Evolutionary conservation across 2,888 invertebrate genomes (phyloP), one percentile per base, ranked within the genome.

Genomic region (Brenthis hecate): DNA sequence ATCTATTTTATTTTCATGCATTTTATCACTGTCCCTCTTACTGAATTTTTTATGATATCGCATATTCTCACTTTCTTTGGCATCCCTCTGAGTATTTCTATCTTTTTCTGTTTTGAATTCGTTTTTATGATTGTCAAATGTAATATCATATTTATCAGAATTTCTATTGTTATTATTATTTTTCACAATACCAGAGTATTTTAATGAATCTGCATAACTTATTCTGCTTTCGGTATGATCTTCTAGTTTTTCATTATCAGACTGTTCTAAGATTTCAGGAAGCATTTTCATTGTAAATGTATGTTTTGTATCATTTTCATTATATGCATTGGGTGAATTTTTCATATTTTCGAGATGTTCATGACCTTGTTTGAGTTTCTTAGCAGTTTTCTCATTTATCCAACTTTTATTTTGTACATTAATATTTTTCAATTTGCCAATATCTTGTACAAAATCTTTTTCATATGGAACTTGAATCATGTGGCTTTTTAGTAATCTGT

Each of bases 361-460:
- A 65, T 80, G 77, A 75, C 89, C 87, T 72, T 76, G 68, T 73
- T 84, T 83, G 57, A 86, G 72, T 75, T 88, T 82, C 75, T 80
- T 84, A 4, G 79, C 75, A 56, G 90, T 80, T 80, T 91, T 89
- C 65, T 81, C 81, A 82, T 91, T 90, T 55, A 91, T 74, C 89
- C 89, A 90, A 72, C 83, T 85, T 81, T 86, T 89, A 77, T 91
- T 91, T 77, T 89, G 84, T 71, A 87, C 80, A 74, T 92, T 91
- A 70, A 87, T 79, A 76, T 81, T 80, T 72, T 84, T 87, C 56
- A 91, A 78, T 78, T 87, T 89, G 19, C 84, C 78, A 72, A 91
- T 77, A 60, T 90, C 88, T 73, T 72, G 80, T 36, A 87, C 62
- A 76, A 88, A 87, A 28, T 89, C 86, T 75, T 85, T 89, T 78